These are phyloP conservation scores for Ciona savignyi DNA, from an alignment of 23 tunicate species.

Conservation along the genomic window DNA sequence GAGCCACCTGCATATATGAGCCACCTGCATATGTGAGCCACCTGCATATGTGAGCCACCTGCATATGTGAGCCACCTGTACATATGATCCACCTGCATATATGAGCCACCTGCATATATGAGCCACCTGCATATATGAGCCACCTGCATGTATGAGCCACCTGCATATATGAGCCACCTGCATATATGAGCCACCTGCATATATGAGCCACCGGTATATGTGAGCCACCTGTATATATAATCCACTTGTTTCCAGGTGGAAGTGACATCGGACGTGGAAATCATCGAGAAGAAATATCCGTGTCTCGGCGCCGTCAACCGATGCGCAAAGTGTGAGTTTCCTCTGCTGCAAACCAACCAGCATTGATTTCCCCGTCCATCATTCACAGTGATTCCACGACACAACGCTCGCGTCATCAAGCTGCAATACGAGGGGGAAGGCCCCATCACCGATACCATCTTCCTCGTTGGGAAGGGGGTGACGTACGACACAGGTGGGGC, in stretches of 20 bases:
- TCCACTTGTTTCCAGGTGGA: constrained; percentile 37
- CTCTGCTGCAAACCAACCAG: background rate
- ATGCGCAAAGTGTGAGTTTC: constrained; percentile 47
- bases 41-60: too few species aligned
- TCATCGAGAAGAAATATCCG: constrained; percentile 80
- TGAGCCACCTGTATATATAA: too few species aligned
- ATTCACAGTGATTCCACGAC: constrained; percentile 64
- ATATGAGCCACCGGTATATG: too few species aligned
- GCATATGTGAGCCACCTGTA: too few species aligned
- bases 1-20: too few species aligned
- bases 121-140: too few species aligned
- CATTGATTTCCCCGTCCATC: background rate
- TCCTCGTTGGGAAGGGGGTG: constrained; percentile 95
- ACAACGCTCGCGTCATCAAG: constrained; percentile 88
- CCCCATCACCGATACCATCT: constrained; percentile 76
- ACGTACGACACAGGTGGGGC: constrained; percentile 99
- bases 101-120: too few species aligned
- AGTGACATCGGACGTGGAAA: constrained; percentile 59
- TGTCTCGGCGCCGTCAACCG: constrained; percentile 96
- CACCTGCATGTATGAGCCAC: too few species aligned
- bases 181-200: too few species aligned
- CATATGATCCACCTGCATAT: too few species aligned
- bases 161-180: too few species aligned
- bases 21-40: too few species aligned
- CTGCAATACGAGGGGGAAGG: constrained; percentile 74